Evolutionary conservation across 2,888 invertebrate genomes (phyloP), one percentile per base, ranked within the genome.

Genomic region (Leucophora obtusa): DNA sequence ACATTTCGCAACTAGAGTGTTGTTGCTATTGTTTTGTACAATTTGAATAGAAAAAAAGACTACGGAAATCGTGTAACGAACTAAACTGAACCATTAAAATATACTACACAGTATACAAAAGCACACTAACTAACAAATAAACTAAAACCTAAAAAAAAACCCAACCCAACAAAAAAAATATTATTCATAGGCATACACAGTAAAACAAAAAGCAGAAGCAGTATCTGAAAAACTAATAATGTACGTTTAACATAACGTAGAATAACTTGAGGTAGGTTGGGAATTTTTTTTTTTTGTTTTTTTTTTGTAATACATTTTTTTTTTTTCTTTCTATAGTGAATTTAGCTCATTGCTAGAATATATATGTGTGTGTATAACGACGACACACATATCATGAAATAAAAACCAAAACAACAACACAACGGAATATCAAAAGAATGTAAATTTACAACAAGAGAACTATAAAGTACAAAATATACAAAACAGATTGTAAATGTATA

Each of bases 211-310:
- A 65, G n/a, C 47, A 58, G 21, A 33, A 51, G 43, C 28, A 68
- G 62, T 6, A 28, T 28, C 14, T n/a, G 43, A 47, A 62, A 75
- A 75, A 79, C 75, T 79, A 75, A 75, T 58, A 79, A 71, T 68
- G 63, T 69, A 54, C 58, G 58, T 66, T 38, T 58, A 81, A 69
- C 79, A 73, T 87, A 87, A 87, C 86, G 85, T 83, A 86, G 87
- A 88, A 87, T 85, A 83, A 84, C 85, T 88, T 88, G 88, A 88
- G 88, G 88, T 88, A 88, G 88, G 88, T 88, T 88, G 88, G 86
- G 89, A 88, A 87, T 86, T 60, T 51, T 71, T 71, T 35, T 63
- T 54, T 66, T 11, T 33, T 74, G 43, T 35, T n/a, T 51, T 33
- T 51, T 35, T 17, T 35, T 86, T 85, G 84, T 60, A 59, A 60